Conservation (phyloP, 2,113 vertebrate genomes). For the Bubalus kerabau region DNA sequence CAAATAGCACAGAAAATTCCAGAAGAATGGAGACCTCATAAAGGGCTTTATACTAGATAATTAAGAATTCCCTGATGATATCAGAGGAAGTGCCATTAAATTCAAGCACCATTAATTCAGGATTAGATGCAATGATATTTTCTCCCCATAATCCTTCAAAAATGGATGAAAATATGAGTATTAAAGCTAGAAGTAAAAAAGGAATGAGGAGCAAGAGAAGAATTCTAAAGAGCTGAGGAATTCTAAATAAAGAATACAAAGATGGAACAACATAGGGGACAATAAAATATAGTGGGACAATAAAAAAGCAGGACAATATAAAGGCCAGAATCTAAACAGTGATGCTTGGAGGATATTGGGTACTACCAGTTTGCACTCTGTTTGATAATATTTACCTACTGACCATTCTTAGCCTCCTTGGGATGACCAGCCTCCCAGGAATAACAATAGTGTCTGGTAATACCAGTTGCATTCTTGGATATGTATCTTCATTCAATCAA, state of each 20-base stretch:
- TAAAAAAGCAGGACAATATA: background rate
- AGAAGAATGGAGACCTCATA: background rate
- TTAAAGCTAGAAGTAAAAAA: background rate
- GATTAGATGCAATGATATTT: background rate
- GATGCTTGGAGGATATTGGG: background rate
- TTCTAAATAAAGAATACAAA: background rate
- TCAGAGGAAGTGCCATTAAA: background rate
- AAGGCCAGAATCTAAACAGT: background rate
- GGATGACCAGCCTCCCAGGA: background rate
- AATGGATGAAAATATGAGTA: background rate
- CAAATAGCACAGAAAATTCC: background rate
- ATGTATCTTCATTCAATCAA: conserved; percentile 54
- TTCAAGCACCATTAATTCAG: background rate
- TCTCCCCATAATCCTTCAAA: background rate
- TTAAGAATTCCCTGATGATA: background rate
- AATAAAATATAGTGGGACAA: background rate
- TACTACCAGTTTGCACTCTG: background rate
- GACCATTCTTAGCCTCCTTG: background rate
- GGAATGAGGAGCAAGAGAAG: background rate
- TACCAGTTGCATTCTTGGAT: conserved; percentile 18
- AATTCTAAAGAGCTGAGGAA: background rate
- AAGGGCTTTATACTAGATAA: background rate
- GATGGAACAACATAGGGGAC: background rate
- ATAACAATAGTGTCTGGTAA: conserved; percentile 20
- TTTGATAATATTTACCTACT: background rate